Evolutionary conservation across 2,888 invertebrate species (phyloP).

Genomic region (Metellina segmentata): DNA sequence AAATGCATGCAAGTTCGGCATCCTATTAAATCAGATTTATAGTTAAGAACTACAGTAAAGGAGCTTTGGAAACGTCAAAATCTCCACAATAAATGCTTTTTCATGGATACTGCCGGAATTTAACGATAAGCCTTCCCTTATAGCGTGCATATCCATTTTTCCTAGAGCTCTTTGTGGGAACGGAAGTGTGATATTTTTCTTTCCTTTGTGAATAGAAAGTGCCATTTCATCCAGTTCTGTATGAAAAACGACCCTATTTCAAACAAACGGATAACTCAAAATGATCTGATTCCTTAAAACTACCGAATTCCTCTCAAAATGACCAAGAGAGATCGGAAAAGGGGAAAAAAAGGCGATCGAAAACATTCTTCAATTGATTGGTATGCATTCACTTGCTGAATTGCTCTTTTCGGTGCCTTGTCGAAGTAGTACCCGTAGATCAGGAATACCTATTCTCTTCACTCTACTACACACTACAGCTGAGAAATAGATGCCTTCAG

Average conservation of each 20-base stretch:
- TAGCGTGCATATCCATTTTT: conserved; percentile 58
- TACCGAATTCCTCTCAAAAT: conserved; percentile 64
- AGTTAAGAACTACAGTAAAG: background rate
- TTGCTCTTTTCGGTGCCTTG: conserved; percentile 52
- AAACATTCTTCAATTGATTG: conserved; percentile 71
- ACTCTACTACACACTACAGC: conserved; percentile 22
- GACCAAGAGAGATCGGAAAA: conserved; percentile 46
- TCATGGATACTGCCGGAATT: conserved; percentile 7
- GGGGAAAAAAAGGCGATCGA: conserved; percentile 61
- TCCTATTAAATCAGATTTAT: background rate
- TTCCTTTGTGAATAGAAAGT: conserved; percentile 53
- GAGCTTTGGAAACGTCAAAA: background rate
- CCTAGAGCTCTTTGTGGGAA: conserved; percentile 53
- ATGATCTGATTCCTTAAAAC: conserved; percentile 71
- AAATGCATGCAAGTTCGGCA: background rate
- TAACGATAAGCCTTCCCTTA: conserved; percentile 28
- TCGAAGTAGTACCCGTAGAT: conserved; percentile 32
- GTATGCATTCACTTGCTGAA: conserved; percentile 61
- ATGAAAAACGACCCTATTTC: conserved; percentile 72
- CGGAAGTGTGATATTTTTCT: conserved; percentile 64
- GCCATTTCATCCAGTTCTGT: conserved; percentile 58
- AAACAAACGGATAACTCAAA: conserved; percentile 69
- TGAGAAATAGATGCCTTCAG: conserved; percentile 28
- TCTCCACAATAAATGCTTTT: background rate
- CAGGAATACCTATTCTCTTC: conserved; percentile 25